These are phyloP conservation scores for Dolichopus griseipennis DNA, from an alignment of 2,888 invertebrate species.

Conservation along the genomic window DNA sequence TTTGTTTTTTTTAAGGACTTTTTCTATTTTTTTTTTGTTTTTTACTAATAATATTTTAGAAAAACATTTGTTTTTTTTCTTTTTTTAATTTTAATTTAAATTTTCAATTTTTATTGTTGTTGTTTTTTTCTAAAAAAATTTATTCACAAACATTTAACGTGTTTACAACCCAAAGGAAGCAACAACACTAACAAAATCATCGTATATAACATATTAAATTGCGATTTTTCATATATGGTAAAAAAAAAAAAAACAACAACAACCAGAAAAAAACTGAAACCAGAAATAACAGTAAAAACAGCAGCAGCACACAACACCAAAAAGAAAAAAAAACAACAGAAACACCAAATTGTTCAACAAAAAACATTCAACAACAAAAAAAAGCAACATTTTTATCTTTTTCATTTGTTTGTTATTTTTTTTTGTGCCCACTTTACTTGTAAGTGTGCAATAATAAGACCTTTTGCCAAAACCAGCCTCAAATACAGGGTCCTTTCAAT, in stretches of 20 bases:
- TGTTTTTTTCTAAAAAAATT: too few species aligned
- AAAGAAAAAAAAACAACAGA: too few species aligned
- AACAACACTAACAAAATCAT: constrained; percentile 21
- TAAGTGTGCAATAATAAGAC: not conserved
- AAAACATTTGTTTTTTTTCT: not conserved
- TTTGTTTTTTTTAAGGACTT: too few species aligned
- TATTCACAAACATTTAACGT: constrained; percentile 12
- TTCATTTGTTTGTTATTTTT: not conserved
- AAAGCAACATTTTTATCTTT: not conserved
- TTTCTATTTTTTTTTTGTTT: not conserved
- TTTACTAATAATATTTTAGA: too few species aligned
- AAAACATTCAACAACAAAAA: too few species aligned
- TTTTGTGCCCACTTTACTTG: not conserved
- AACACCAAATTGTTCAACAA: too few species aligned
- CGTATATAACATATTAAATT: not conserved
- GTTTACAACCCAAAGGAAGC: constrained; percentile 24
- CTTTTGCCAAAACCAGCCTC: not conserved
- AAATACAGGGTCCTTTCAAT: not conserved
- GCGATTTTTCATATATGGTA: not conserved
- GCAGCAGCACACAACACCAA: too few species aligned
- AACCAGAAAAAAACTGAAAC: not conserved
- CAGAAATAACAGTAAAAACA: too few species aligned
- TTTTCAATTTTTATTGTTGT: not conserved
- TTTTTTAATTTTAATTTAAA: not conserved
- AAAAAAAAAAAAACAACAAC: not conserved